Evolutionary conservation across 2,113 vertebrate genomes (phyloP).

Genomic region (Ctenomys sociabilis): DNA sequence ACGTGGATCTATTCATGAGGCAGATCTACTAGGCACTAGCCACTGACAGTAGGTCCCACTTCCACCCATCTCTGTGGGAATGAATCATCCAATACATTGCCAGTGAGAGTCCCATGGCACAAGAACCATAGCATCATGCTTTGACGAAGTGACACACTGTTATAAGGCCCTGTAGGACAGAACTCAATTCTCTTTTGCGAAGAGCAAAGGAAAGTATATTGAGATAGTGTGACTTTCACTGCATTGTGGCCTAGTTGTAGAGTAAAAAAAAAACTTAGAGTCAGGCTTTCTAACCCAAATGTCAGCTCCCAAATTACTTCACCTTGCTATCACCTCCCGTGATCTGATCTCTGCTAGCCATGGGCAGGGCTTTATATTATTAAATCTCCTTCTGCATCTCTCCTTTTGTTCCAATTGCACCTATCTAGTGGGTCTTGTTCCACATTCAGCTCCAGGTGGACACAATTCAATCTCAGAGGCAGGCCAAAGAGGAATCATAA

Average conservation of each 20-base stretch:
- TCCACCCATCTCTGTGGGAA: not conserved
- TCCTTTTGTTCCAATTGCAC: not conserved
- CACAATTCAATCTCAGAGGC: not conserved
- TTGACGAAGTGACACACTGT: not conserved
- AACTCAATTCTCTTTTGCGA: not conserved
- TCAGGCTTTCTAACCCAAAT: not conserved
- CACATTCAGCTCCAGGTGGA: not conserved
- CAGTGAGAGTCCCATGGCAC: not conserved
- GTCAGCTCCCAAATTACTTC: not conserved
- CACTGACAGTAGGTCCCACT: not conserved
- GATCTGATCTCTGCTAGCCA: not conserved
- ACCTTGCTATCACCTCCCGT: accelerated
- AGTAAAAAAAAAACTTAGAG: not conserved
- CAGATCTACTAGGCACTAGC: too few species aligned
- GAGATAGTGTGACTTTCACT: not conserved
- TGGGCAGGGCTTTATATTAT: not conserved
- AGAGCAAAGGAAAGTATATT: not conserved
- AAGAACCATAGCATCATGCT: not conserved
- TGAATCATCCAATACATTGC: not conserved
- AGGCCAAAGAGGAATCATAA: not conserved
- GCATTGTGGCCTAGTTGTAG: not conserved
- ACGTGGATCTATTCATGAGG: not conserved
- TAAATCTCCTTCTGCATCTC: not conserved
- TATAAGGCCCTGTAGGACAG: not conserved
- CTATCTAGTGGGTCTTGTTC: not conserved